These are phyloP conservation scores for Apocrypta bakeri DNA, from an alignment of 1,140 invertebrate genomes.

Conservation along the genomic window DNA sequence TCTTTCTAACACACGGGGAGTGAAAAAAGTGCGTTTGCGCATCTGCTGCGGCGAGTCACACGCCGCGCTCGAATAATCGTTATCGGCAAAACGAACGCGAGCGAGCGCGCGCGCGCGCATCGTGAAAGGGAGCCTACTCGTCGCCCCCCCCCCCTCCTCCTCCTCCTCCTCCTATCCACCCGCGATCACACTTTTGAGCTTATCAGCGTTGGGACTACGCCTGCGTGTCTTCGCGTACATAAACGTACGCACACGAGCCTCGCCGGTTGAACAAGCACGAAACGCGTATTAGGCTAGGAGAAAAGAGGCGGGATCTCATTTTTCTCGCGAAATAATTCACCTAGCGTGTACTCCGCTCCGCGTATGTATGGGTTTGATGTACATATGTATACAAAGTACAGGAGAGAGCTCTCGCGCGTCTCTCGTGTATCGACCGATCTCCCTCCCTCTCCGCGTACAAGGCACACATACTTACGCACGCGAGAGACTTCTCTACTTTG, in stretches of 20 bases:
- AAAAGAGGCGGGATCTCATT: too few species aligned
- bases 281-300: too few species aligned
- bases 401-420: too few species aligned
- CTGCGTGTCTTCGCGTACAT: too few species aligned
- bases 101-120: conserved; percentile 2
- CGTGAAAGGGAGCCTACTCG: too few species aligned
- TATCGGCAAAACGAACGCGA: conserved; percentile 23
- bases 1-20: neutral
- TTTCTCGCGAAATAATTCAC: too few species aligned
- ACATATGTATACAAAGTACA: too few species aligned
- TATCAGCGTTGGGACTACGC: too few species aligned
- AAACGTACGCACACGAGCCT: neutral
- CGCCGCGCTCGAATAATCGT: conserved; percentile 31
- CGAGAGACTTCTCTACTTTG: neutral
- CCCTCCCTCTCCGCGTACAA: neutral
- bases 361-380: too few species aligned
- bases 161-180: neutral
- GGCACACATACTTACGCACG: neutral
- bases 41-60: neutral
- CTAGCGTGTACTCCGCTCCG: too few species aligned
- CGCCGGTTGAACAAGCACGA: too few species aligned
- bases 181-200: too few species aligned
- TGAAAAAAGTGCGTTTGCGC: conserved; percentile 34
- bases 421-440: neutral
- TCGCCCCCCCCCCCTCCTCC: neutral